Conservation (phyloP, 2,797 vertebrate genomes). For the Microchirus variegatus region DNA sequence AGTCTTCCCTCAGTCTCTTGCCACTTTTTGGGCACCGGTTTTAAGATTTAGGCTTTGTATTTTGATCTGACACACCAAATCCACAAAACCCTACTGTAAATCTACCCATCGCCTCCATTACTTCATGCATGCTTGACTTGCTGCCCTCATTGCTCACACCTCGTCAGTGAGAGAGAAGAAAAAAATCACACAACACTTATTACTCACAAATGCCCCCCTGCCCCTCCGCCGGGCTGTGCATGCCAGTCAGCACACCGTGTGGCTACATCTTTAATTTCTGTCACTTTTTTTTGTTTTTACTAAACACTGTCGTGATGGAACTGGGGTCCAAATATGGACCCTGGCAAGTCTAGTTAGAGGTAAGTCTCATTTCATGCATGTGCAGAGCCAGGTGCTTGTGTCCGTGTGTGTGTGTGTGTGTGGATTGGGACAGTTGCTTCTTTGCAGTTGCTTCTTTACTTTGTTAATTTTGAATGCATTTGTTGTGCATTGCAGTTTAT, state of each 20-base stretch:
- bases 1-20: too few relatives aligned
- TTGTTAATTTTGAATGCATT: constrained; percentile 17
- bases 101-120: not conserved
- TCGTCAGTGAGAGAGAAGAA: not conserved
- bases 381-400: constrained; percentile 43
- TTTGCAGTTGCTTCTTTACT: constrained; percentile 44
- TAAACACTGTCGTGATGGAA: constrained; percentile 73
- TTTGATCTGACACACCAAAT: not conserved
- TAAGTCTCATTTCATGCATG: constrained; percentile 73
- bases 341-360: constrained; percentile 76
- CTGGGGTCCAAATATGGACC: constrained; percentile 71
- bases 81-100: not conserved
- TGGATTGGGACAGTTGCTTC: constrained; percentile 28
- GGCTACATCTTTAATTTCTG: constrained; percentile 68
- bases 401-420: constrained; percentile 35
- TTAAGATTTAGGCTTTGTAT: not conserved
- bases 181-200: not conserved
- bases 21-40: too few relatives aligned
- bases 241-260: constrained; percentile 37
- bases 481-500: not conserved
- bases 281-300: constrained; percentile 70
- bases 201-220: constrained; percentile 4
- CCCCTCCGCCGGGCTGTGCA: constrained; percentile 23
- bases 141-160: constrained; percentile 18
- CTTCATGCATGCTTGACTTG: constrained; percentile 35